Conservation (phyloP, 2,797 vertebrate species). For the Alca torda region DNA sequence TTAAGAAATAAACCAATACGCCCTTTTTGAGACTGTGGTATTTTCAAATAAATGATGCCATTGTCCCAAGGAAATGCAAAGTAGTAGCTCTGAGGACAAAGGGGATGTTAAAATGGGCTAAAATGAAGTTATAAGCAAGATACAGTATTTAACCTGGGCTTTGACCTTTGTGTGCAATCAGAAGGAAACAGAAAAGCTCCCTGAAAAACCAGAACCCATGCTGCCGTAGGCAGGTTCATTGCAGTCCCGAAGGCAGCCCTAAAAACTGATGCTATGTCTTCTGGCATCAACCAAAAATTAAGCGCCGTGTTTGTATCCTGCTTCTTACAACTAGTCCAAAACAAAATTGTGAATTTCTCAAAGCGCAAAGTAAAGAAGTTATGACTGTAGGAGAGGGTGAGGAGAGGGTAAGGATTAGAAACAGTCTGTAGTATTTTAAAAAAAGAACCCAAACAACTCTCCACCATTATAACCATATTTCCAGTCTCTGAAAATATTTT, state of each 20-base stretch:
- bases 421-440: not conserved
- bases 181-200: not conserved
- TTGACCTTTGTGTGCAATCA: not conserved
- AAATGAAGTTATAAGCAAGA: not conserved
- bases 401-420: not conserved
- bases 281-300: not conserved
- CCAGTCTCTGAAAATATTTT: not conserved
- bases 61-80: not conserved
- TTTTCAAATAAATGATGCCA: not conserved
- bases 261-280: not conserved
- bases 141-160: not conserved
- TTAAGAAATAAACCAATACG: not conserved
- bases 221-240: not conserved
- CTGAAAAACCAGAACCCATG: not conserved
- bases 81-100: slow-evolving; percentile 11
- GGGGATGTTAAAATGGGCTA: not conserved
- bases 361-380: not conserved
- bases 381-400: not conserved
- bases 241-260: not conserved
- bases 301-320: not conserved
- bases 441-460: not conserved
- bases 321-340: not conserved
- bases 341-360: not conserved
- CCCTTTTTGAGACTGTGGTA: not conserved
- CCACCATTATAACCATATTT: not conserved